phyloP scores from a whole-genome alignment of 2,888 invertebrate species.

The Drosophila fulvimacula region DNA sequence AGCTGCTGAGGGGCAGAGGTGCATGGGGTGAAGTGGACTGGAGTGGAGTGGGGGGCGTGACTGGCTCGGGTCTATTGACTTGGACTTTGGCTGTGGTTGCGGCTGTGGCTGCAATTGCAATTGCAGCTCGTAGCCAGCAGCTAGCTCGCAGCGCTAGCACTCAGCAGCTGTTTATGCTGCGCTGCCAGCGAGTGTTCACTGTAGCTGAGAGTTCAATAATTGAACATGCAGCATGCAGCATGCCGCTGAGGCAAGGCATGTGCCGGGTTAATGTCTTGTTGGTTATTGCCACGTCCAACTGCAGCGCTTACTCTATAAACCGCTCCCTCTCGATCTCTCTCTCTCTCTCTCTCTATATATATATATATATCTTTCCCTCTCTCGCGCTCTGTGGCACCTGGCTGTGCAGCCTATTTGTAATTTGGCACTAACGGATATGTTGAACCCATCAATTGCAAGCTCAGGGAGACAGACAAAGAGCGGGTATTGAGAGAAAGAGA shows the following conservation, averaged over 20 bases:
- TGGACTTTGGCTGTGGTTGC: slow-evolving; percentile 4
- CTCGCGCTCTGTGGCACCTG: slow-evolving; percentile 15
- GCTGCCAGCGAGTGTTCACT: slow-evolving; percentile 27
- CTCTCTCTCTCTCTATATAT: not conserved
- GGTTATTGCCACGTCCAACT: slow-evolving; percentile 75
- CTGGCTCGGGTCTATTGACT: slow-evolving; percentile 25
- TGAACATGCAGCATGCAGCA: slow-evolving; percentile 47
- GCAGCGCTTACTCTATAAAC: slow-evolving; percentile 9
- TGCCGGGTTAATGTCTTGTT: slow-evolving; percentile 79
- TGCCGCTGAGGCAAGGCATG: slow-evolving; percentile 61
- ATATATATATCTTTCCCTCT: not conserved
- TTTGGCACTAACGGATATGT: slow-evolving; percentile 77
- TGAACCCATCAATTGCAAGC: slow-evolving; percentile 73
- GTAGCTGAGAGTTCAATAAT: slow-evolving; percentile 51
- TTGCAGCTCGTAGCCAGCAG: slow-evolving; percentile 58
- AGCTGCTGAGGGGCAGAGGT: slow-evolving; percentile 15
- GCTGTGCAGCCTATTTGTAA: slow-evolving; percentile 73
- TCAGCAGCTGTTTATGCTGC: slow-evolving; percentile 54
- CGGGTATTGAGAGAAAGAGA: not conserved
- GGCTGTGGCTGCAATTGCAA: slow-evolving; percentile 16
- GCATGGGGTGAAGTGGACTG: not conserved
- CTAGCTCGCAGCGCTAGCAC: slow-evolving; percentile 37
- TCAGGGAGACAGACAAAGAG: not conserved
- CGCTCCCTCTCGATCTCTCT: not conserved
- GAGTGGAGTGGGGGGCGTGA: slow-evolving; percentile 4